Percentiles rank a stretch among this genome's conserved stretches.
phyloP scores from a whole-genome alignment of 2,888 invertebrate species.

The Cristatella mucedo region DNA sequence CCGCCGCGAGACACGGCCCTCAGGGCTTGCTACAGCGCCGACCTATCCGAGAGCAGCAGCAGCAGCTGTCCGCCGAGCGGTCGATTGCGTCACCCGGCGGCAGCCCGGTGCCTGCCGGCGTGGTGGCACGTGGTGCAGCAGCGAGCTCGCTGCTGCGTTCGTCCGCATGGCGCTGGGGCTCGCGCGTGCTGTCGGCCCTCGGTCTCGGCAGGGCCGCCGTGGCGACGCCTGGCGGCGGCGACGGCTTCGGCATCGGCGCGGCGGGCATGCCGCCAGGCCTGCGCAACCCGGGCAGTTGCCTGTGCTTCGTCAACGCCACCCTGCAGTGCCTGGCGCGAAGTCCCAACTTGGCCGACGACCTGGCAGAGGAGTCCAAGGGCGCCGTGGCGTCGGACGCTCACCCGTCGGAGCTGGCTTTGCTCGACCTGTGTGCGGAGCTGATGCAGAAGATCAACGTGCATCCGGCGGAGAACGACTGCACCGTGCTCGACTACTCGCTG shows the following conservation, averaged over 20 bases:
- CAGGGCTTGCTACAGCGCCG: too few relatives aligned
- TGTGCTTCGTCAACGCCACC: constrained; percentile 33
- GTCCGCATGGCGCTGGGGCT: too few relatives aligned
- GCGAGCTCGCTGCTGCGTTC: too few relatives aligned
- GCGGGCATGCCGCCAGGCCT: constrained; percentile 17
- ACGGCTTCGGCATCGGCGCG: too few relatives aligned
- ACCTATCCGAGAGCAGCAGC: too few relatives aligned
- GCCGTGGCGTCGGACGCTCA: constrained; percentile 19
- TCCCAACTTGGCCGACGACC: constrained; percentile 20
- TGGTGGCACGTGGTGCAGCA: too few relatives aligned
- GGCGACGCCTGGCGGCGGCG: too few relatives aligned
- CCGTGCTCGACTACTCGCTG: too few relatives aligned
- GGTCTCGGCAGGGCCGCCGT: too few relatives aligned
- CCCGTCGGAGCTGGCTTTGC: constrained; percentile 19
- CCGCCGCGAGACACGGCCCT: too few relatives aligned
- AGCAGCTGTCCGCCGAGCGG: background rate
- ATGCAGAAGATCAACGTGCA: constrained; percentile 17
- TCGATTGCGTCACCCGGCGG: background rate
- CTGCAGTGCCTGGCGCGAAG: constrained; percentile 28
- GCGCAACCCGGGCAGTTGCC: constrained; percentile 25
- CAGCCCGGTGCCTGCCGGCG: background rate
- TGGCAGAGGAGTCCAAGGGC: constrained; percentile 13
- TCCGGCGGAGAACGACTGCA: constrained; percentile 10
- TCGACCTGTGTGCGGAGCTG: constrained; percentile 18
- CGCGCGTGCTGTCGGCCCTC: background rate